phyloP scores from a whole-genome alignment of 2,888 invertebrate species.

The Tethea ocularis region DNA sequence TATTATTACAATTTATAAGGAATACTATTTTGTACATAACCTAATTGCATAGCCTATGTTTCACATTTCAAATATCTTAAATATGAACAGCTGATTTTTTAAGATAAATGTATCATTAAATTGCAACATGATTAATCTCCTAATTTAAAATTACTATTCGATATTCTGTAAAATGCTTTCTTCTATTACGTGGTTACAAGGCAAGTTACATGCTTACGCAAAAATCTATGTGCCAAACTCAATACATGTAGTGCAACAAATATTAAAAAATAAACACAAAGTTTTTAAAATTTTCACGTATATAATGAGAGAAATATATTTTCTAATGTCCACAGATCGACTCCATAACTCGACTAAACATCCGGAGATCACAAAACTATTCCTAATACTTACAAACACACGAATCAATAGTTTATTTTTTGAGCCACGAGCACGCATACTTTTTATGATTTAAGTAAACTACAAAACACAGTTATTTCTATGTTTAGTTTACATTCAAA shows the following conservation, averaged over 20 bases:
- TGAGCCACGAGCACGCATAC: conserved; percentile 35
- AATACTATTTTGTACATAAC: conserved; percentile 70
- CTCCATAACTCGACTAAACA: conserved; percentile 63
- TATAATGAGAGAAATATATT: conserved; percentile 32
- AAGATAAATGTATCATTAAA: conserved; percentile 8
- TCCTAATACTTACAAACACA: conserved; percentile 61
- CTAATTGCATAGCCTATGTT: conserved; percentile 54
- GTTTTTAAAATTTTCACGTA: conserved; percentile 19
- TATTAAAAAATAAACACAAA: conserved; percentile 26
- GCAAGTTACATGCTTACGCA: conserved; percentile 36
- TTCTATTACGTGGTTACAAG: conserved; percentile 33
- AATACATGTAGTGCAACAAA: conserved; percentile 42
- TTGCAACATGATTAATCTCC: conserved; percentile 37
- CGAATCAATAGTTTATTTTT: conserved; percentile 19
- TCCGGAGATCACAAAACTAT: conserved; percentile 78
- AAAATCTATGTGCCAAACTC: conserved; percentile 37
- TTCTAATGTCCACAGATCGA: conserved; percentile 59
- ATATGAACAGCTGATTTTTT: conserved; percentile 32
- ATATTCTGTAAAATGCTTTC: conserved; percentile 36
- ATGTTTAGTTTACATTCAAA: not conserved
- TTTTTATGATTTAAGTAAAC: not conserved
- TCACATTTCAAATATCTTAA: conserved; percentile 38
- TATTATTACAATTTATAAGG: conserved; percentile 46
- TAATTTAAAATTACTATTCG: conserved; percentile 32
- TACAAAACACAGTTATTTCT: not conserved